Evolutionary conservation across 2,113 vertebrate genomes (phyloP), one percentile per base, ranked within the genome.

Genomic region (Pterocles orientalis): DNA sequence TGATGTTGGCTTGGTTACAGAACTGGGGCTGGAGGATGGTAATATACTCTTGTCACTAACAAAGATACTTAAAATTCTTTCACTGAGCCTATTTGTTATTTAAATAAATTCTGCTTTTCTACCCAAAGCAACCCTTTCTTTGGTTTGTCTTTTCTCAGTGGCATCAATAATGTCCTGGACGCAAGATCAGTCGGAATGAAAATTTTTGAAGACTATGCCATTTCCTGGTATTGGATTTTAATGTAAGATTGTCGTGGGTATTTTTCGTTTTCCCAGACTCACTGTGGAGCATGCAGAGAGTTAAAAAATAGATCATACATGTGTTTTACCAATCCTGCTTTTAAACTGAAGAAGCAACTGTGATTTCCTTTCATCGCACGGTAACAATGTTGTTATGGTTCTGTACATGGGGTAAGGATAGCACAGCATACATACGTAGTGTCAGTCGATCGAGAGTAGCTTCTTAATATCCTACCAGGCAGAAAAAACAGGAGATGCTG

Each of bases 211-310:
- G 99, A 99, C 96, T 99, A 99, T 92, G 98, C 98, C 82, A 99
- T 98, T 85, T 99, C 99, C 72, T 99, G 99, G 99, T 98, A 98
- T 91, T 99, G 99, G 99, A 99, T 99, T 94, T 97, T 99, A 92
- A 97, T 98, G 99, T 99, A 98, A 99, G 99, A 92, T 36, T 89
- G 86, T 88, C 10, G 29, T 57, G 21, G 1, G 3, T 80, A 34
- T 60, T 85, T 71, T 75, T 71, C 47, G 4, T 75, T 72, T 62
- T 86, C 91, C 7, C 24, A 65, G 68, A 82, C 36, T 68, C 7
- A 41, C 28, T 68, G 92, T 56, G 34, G 41, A 72, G 16, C 1
- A 0, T 69, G 7, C 18, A 58, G 25, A 17, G 26, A 72, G 62
- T 60, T n/a, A 31, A 79, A 82, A 73, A 85, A 34, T 15, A 56